A percentile compares a stretch with the other conserved stretches of the same genome.
These are phyloP conservation scores for Abrostola tripartita DNA, from an alignment of 2,888 invertebrate genomes.

Conservation along the genomic window DNA sequence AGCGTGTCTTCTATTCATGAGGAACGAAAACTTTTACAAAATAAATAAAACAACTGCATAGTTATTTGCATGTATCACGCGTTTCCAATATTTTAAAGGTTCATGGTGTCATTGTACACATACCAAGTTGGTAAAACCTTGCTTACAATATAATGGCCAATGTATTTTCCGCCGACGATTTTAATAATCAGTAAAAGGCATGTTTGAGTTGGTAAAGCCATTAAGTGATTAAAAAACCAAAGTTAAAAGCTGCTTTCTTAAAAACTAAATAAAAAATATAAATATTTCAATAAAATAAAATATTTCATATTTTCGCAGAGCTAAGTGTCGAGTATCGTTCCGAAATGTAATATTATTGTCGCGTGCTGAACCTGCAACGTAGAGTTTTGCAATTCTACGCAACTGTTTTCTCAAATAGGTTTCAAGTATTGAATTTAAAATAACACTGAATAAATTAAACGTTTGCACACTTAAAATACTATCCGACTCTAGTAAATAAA, in stretches of 20 bases:
- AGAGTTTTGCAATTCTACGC: conserved; percentile 5
- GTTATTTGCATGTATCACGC: no score
- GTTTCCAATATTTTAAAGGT: no score
- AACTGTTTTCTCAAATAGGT: not conserved
- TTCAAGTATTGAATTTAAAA: not conserved
- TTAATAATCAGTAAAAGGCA: conserved; percentile 2
- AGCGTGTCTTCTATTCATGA: conserved; percentile 26
- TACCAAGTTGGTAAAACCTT: no score
- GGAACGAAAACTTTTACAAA: conserved; percentile 35
- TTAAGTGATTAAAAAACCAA: conserved; percentile 36
- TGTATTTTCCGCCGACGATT: not conserved
- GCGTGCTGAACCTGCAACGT: conserved; percentile 5
- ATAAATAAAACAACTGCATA: no score
- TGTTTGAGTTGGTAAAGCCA: conserved; percentile 12
- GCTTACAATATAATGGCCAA: not conserved
- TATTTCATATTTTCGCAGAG: conserved; percentile 16
- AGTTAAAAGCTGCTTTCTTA: conserved; percentile 9
- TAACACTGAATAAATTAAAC: not conserved
- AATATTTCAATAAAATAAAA: no score
- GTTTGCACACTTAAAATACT: not conserved
- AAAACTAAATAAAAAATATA: conserved; percentile 25
- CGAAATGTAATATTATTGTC: conserved; percentile 16
- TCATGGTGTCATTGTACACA: no score
- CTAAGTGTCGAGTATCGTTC: conserved; percentile 18
- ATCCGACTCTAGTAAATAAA: not conserved